phyloP scores from a whole-genome alignment of 2,113 vertebrate species.

The Symphodus melops region DNA sequence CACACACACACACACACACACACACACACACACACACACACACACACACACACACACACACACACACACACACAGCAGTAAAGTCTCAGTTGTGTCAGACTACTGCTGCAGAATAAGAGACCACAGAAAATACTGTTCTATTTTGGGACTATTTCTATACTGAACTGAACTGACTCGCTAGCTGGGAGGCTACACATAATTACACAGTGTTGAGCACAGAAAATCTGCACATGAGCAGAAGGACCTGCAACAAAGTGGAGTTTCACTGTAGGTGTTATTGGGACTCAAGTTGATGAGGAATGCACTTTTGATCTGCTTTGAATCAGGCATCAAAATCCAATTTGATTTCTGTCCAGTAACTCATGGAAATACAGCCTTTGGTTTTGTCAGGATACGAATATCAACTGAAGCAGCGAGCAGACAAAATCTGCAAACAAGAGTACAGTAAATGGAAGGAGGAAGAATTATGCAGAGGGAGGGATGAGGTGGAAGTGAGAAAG shows the following conservation, averaged over 20 bases:
- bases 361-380: not conserved
- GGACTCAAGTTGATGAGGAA: not conserved
- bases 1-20: not conserved
- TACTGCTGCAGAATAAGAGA: slow-evolving; percentile 29
- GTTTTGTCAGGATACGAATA: not conserved
- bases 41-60: slow-evolving; percentile 28
- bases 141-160: slow-evolving; percentile 25
- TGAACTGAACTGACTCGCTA: not conserved
- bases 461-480: slow-evolving; percentile 16
- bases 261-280: slow-evolving; percentile 25
- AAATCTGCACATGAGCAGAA: slow-evolving; percentile 5
- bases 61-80: slow-evolving; percentile 21
- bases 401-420: not conserved
- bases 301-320: not conserved
- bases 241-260: not conserved
- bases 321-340: not conserved
- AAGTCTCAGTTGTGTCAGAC: slow-evolving; percentile 30
- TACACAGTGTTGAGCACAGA: slow-evolving; percentile 9
- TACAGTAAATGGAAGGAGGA: not conserved
- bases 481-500: slow-evolving; percentile 28
- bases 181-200: not conserved
- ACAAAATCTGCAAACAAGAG: slow-evolving; percentile 11
- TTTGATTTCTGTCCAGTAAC: not conserved
- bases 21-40: slow-evolving; percentile 24
- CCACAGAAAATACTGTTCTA: slow-evolving; percentile 29